A percentile compares a stretch with the other conserved stretches of the same genome.
Evolutionary conservation across 2,113 vertebrate genomes (phyloP).

Genomic region (Riparia riparia): DNA sequence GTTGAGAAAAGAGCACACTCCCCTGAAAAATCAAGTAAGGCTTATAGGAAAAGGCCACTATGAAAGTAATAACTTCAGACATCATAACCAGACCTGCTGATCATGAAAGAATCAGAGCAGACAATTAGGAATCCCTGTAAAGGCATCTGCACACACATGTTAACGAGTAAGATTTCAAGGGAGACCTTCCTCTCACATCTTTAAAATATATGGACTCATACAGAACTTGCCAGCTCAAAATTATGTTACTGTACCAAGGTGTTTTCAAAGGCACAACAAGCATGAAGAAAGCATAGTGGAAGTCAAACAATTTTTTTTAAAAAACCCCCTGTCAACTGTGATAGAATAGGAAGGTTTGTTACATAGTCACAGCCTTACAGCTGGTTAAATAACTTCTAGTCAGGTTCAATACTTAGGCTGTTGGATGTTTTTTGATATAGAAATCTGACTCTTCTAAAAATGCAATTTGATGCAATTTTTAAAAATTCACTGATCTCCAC

Average conservation of each 20-base stretch:
- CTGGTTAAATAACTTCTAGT: background rate
- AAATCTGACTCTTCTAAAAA: background rate
- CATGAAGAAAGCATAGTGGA: background rate
- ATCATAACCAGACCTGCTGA: background rate
- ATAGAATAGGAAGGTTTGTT: background rate
- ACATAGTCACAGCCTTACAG: background rate
- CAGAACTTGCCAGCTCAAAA: background rate
- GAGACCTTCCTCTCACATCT: background rate
- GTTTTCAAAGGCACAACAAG: background rate
- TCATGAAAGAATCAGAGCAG: background rate
- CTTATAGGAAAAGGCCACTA: background rate
- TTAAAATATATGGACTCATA: background rate
- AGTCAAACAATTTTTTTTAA: background rate
- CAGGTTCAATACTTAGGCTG: background rate
- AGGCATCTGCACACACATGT: background rate
- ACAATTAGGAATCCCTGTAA: background rate
- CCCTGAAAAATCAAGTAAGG: background rate
- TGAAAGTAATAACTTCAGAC: background rate
- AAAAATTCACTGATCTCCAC: background rate
- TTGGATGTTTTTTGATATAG: background rate
- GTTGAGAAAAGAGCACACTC: background rate
- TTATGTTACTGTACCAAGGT: background rate
- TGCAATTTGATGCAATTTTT: background rate
- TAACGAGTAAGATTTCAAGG: background rate
- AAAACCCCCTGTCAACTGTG: background rate